Evolutionary conservation across 2,797 vertebrate genomes (phyloP).

Genomic region (Bufotes viridis): DNA sequence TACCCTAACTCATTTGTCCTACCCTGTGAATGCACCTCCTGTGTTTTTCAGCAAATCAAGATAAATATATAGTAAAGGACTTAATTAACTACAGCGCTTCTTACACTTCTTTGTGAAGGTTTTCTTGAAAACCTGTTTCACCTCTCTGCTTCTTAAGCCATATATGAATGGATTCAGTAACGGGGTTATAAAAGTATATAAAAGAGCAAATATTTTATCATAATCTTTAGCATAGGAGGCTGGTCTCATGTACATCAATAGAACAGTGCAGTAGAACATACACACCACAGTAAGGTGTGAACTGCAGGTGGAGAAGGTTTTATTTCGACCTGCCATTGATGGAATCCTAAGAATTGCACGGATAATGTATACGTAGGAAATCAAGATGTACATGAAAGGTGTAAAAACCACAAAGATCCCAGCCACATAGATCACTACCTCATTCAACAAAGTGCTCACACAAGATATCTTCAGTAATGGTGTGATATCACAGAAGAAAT

Average conservation of each 20-base stretch:
- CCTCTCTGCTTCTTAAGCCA: conserved; percentile 9
- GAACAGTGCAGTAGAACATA: conserved; percentile 46
- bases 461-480: conserved; percentile 46
- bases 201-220: conserved; percentile 24
- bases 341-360: conserved; percentile 23
- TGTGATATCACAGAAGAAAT: conserved; percentile 47
- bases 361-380: conserved; percentile 35
- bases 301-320: conserved; percentile 21
- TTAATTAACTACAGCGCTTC: background rate
- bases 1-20: too few species aligned
- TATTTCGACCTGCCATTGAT: background rate
- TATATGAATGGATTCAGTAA: conserved; percentile 46
- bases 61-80: background rate
- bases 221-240: background rate
- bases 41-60: background rate
- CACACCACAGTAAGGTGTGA: conserved; percentile 39
- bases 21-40: too few species aligned
- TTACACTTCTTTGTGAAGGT: background rate
- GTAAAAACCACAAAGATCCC: conserved; percentile 28
- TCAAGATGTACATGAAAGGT: conserved; percentile 30
- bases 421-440: conserved; percentile 15
- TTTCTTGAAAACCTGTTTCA: conserved; percentile 26
- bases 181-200: conserved; percentile 31
- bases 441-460: conserved; percentile 12
- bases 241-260: conserved; percentile 30